phyloP scores from a whole-genome alignment of 2,113 vertebrate genomes.

The Daboia siamensis region DNA sequence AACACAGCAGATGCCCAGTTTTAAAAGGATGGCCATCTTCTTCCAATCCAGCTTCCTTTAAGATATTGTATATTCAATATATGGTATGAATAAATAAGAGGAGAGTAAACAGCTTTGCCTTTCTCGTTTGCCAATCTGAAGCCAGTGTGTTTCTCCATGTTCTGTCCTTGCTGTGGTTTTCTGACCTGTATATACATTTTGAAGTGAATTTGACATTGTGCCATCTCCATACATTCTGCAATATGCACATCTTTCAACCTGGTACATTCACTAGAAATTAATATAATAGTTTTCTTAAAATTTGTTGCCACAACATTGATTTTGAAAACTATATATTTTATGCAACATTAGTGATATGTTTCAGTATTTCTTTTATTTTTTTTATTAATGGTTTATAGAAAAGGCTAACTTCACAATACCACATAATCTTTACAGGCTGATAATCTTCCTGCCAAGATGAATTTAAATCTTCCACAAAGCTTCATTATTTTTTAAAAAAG shows the following conservation, averaged over 20 bases:
- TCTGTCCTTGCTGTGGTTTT: not conserved
- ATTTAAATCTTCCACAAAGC: not conserved
- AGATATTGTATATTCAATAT: not conserved
- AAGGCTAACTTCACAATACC: not conserved
- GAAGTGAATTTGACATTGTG: not conserved
- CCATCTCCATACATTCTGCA: not conserved
- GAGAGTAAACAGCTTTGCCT: not conserved
- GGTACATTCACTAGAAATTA: not conserved
- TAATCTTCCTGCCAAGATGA: not conserved
- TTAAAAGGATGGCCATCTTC: not conserved
- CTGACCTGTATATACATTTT: not conserved
- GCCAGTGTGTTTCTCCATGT: not conserved
- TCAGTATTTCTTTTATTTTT: not conserved
- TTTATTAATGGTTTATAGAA: not conserved
- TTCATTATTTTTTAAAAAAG: not conserved
- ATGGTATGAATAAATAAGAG: not conserved
- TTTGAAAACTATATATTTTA: not conserved
- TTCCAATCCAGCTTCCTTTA: not conserved
- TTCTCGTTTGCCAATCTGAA: not conserved
- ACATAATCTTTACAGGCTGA: not conserved
- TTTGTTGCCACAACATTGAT: not conserved
- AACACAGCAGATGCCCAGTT: not conserved
- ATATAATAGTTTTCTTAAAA: not conserved
- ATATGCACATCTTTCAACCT: not conserved
- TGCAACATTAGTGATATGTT: not conserved